These are phyloP conservation scores for Aphelenchoides avenae DNA, from an alignment of 1,140 invertebrate species.

Conservation along the genomic window DNA sequence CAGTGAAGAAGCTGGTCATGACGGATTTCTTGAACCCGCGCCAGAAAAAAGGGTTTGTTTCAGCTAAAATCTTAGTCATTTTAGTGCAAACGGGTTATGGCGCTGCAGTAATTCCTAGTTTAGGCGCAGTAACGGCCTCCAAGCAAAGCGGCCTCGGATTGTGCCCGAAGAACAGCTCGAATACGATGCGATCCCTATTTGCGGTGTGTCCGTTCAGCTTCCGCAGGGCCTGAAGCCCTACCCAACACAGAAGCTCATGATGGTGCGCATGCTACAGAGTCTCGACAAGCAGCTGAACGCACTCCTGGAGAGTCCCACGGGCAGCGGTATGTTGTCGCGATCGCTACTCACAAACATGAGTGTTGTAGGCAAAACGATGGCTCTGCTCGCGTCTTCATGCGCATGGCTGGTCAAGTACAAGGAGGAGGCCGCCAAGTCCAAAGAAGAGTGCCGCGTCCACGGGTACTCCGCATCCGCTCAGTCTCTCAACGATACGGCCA, in stretches of 20 bases:
- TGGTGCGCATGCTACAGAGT: constrained; percentile 68
- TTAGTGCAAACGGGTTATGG: too few relatives aligned
- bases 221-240: constrained; percentile 11
- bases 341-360: too few relatives aligned
- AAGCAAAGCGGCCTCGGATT: neutral
- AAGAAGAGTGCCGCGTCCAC: constrained; percentile 13
- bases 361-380: constrained; percentile 71
- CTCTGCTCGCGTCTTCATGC: constrained; percentile 72
- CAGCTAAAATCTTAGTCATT: too few relatives aligned
- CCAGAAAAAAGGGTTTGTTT: too few relatives aligned
- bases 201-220: constrained; percentile 1
- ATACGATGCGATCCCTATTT: constrained; percentile 4
- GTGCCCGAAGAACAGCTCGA: constrained; percentile 3
- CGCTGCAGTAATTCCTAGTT: too few relatives aligned
- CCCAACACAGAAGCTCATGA: constrained; percentile 43
- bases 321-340: constrained; percentile 69
- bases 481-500: too few relatives aligned
- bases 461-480: too few relatives aligned
- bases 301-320: constrained; percentile 79
- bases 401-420: constrained; percentile 67
- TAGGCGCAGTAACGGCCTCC: too few relatives aligned
- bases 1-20: too few relatives aligned
- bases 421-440: constrained; percentile 45
- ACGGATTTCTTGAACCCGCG: too few relatives aligned
- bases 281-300: constrained; percentile 70